Evolutionary conservation across 2,888 invertebrate genomes (phyloP), one percentile per base, ranked within the genome.

Genomic region (Suillia variegata): DNA sequence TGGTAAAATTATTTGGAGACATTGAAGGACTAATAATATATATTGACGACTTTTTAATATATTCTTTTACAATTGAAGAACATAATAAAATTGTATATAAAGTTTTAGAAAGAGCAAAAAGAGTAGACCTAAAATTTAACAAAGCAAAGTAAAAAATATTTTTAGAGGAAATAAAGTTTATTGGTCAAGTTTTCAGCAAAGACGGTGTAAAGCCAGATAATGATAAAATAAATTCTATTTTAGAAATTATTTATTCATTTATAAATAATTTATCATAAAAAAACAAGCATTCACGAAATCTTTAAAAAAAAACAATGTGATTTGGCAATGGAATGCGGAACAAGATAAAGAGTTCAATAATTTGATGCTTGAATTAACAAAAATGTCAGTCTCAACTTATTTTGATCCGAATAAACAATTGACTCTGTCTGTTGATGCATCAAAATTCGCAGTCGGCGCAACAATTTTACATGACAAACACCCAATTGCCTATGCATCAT

Each of bases 211-310:
- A 15, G 31, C 49, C 50, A 38, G 51, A 57, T 17, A 21, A 10
- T 2, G 33, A 51, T 22, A 57, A 45, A 58, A 26, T 42, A 10
- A 15, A 24, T 6, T 47, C 57, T 15, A 57, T 51, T 24, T 8
- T n/a, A 13, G 26, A 51, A 38, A 50, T 56, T 69, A 68, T 56
- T 38, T 67, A 13, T 15, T 60, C 56, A 12, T 68, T 67, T 63
- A 59, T 70, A 50, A 55, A 64, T n/a, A 63, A 62, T 56, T 42
- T 70, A 34, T 62, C 67, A 4, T 20, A n/a, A 10, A 57, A 65
- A 55, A 65, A 56, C 56, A 58, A 54, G 26, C 54, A 65, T 54
- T 58, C 62, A 8, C 26, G 62, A 2, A 57, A 58, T 21, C 54
- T 64, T 8, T 52, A 65, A 26, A 62, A 61, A 33, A 54, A 62